A percentile compares a stretch with the other conserved stretches of the same genome.
Conservation (phyloP, 2,888 invertebrate genomes). For the Caradrina clavipalpis region DNA sequence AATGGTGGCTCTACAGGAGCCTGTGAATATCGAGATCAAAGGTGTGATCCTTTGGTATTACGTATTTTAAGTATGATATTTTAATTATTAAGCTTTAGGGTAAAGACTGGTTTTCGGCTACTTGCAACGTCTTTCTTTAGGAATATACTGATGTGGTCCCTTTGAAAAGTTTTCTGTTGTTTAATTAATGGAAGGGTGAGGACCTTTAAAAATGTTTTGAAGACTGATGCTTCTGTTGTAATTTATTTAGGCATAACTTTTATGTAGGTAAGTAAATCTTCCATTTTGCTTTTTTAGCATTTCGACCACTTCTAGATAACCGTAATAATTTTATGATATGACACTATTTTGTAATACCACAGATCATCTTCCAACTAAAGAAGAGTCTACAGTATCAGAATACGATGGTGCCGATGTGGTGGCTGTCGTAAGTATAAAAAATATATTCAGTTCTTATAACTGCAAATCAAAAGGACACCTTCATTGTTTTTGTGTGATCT, state of each 20-base stretch:
- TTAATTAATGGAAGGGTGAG: too few relatives aligned
- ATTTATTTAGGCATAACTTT: too few relatives aligned
- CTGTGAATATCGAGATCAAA: constrained; percentile 47
- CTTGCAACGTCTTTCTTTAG: too few relatives aligned
- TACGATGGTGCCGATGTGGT: constrained; percentile 31
- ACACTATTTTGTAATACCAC: constrained; percentile 12
- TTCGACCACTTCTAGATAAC: background rate
- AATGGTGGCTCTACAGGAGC: constrained; percentile 91
- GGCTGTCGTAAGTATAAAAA: constrained; percentile 29
- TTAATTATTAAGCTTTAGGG: constrained; percentile 1
- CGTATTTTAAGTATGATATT: constrained; percentile 1
- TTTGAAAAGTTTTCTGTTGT: background rate
- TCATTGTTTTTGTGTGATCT: too few relatives aligned
- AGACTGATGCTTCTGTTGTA: too few relatives aligned
- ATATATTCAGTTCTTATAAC: background rate
- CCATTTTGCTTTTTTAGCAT: too few relatives aligned
- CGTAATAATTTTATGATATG: background rate
- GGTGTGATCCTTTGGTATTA: constrained; percentile 50
- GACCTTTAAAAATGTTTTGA: too few relatives aligned
- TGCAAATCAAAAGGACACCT: background rate
- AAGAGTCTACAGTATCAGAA: constrained; percentile 60
- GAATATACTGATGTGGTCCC: background rate
- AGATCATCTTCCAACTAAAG: constrained; percentile 28
- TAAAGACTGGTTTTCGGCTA: background rate
- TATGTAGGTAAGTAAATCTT: too few relatives aligned